Evolutionary conservation across 2,888 invertebrate genomes (phyloP).

Genomic region (Troides aeacus): DNA sequence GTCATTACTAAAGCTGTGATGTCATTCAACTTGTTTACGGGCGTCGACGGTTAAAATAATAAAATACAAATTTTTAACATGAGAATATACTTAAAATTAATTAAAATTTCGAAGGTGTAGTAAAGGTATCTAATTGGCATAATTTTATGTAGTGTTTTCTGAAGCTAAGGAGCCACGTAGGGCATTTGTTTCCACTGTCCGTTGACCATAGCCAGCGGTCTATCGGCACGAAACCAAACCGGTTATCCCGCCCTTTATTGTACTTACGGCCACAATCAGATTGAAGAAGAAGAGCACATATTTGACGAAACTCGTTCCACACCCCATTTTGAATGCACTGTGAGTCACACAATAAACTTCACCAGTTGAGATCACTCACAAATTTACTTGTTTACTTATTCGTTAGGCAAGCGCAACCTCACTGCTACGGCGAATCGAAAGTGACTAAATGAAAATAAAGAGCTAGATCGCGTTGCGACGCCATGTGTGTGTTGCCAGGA

Average conservation of each 20-base stretch:
- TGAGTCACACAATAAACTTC: conserved; percentile 64
- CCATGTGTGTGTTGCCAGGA: conserved; percentile 41
- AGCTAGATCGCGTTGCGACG: conserved; percentile 67
- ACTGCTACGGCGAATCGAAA: conserved; percentile 48
- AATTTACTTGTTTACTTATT: conserved; percentile 48
- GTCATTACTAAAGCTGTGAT: background rate
- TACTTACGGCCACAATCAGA: conserved; percentile 87
- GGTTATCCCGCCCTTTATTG: conserved; percentile 60
- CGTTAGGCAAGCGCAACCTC: conserved; percentile 41
- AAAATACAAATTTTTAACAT: background rate
- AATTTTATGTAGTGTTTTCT: conserved; percentile 9
- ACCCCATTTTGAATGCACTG: conserved; percentile 80
- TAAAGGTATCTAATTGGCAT: background rate
- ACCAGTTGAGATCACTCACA: conserved; percentile 65
- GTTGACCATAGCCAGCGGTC: conserved; percentile 56
- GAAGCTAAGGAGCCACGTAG: conserved; percentile 36
- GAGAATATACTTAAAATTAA: background rate
- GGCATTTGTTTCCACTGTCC: conserved; percentile 51
- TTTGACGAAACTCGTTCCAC: conserved; percentile 88
- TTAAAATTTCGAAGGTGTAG: background rate
- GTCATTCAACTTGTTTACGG: background rate
- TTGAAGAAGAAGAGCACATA: conserved; percentile 91
- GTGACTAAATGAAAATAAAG: conserved; percentile 65
- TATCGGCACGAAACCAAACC: conserved; percentile 65
- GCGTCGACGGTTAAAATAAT: background rate